Percentiles rank a stretch among this genome's conserved stretches.
These are phyloP conservation scores for Helicoverpa zea DNA, from an alignment of 1,140 invertebrate genomes.

Conservation along the genomic window DNA sequence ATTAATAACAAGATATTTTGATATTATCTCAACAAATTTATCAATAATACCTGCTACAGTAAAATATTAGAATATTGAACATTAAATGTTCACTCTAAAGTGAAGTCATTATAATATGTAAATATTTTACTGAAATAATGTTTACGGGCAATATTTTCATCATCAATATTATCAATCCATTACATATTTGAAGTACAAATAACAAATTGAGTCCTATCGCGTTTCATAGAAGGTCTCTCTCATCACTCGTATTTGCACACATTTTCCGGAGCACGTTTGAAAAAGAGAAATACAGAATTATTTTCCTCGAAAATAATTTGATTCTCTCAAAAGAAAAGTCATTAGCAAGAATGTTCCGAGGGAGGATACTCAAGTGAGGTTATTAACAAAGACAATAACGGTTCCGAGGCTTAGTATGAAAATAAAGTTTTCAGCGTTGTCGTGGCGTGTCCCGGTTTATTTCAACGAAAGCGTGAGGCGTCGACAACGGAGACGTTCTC, in stretches of 20 bases:
- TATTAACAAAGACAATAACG: slow-evolving; percentile 67
- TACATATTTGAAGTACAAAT: slow-evolving; percentile 25
- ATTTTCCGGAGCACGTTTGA: slow-evolving; percentile 1
- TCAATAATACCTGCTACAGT: no score
- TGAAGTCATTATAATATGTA: slow-evolving; percentile 6
- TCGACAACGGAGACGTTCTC: slow-evolving; percentile 61
- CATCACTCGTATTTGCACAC: slow-evolving; percentile 29
- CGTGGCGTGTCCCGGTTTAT: slow-evolving; percentile 66
- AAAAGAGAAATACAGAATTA: not conserved
- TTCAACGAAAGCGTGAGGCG: slow-evolving; percentile 59
- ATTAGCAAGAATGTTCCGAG: slow-evolving; percentile 57
- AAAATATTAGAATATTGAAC: no score
- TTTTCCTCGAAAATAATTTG: slow-evolving; percentile 25
- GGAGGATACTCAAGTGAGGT: slow-evolving; percentile 57
- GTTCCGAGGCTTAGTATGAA: slow-evolving; percentile 62
- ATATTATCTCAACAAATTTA: no score
- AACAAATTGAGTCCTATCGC: slow-evolving; percentile 4
- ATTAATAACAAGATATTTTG: no score
- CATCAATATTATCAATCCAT: not conserved
- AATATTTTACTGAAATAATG: slow-evolving; percentile 38
- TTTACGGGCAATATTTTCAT: slow-evolving; percentile 5
- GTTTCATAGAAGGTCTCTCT: not conserved
- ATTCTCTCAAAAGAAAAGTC: slow-evolving; percentile 59
- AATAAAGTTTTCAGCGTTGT: slow-evolving; percentile 70
- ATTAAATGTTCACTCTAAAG: slow-evolving; percentile 8